Evolutionary conservation across 1,140 invertebrate genomes (phyloP).

Genomic region (Augochlora pura): DNA sequence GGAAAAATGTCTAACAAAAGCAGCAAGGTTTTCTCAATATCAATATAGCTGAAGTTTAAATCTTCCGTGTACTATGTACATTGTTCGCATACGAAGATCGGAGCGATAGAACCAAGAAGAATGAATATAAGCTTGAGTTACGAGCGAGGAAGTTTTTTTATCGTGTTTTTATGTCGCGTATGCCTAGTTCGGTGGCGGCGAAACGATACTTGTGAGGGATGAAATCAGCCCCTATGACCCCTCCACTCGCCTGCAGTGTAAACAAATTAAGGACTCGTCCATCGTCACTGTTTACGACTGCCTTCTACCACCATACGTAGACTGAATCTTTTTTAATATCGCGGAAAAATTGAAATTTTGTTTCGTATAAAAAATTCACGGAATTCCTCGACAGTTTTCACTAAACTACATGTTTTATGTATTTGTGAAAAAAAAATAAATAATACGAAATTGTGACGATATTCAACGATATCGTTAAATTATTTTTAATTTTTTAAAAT

Average conservation of each 20-base stretch:
- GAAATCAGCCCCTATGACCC: not conserved
- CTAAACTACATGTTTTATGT: too few relatives aligned
- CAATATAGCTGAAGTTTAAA: not conserved
- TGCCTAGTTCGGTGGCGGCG: not conserved
- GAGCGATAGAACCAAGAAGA: not conserved
- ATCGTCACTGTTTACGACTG: not conserved
- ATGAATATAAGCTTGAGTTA: conserved; percentile 1
- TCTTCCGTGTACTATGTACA: not conserved
- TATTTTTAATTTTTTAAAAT: too few relatives aligned
- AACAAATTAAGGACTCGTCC: conserved; percentile 4
- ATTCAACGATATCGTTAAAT: too few relatives aligned
- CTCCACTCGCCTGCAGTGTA: not conserved
- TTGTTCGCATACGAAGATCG: conserved; percentile 1
- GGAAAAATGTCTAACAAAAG: not conserved
- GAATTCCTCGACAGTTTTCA: too few relatives aligned
- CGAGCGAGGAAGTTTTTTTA: not conserved
- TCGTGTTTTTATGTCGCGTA: not conserved
- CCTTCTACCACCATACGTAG: not conserved
- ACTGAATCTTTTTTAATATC: not conserved
- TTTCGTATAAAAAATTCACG: not conserved
- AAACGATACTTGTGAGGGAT: conserved; percentile 1
- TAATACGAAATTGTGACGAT: too few relatives aligned
- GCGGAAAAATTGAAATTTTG: not conserved
- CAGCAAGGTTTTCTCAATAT: not conserved
- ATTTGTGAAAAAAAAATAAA: too few relatives aligned